A percentile compares a stretch with the other conserved stretches of the same genome.
phyloP scores from a whole-genome alignment of 2,113 vertebrate genomes.

The Tachuris rubrigastra region DNA sequence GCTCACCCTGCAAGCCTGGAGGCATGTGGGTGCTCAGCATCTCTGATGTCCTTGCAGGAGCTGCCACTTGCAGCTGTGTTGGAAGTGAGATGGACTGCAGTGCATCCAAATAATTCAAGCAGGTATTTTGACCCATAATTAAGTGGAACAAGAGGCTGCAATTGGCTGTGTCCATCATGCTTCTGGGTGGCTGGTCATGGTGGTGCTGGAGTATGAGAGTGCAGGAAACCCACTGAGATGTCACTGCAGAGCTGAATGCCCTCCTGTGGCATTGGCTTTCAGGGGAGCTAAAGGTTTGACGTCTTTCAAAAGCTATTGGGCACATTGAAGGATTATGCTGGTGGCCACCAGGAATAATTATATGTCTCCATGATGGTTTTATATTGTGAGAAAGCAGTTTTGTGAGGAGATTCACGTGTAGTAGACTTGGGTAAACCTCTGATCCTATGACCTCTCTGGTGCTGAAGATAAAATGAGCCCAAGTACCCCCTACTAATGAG shows the following conservation, averaged over 20 bases:
- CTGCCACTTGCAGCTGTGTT: not conserved
- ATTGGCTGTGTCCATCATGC: not conserved
- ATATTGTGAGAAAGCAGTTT: not conserved
- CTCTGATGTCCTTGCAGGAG: not conserved
- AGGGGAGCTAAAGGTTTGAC: not conserved
- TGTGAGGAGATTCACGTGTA: not conserved
- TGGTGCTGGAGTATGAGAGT: not conserved
- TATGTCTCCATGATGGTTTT: not conserved
- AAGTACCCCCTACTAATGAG: not conserved
- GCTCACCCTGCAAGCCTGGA: not conserved
- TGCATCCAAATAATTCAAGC: not conserved
- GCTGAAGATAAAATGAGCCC: not conserved
- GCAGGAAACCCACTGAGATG: not conserved
- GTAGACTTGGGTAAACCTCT: not conserved
- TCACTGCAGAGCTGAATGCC: not conserved
- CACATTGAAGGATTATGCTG: not conserved
- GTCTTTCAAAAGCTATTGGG: not conserved
- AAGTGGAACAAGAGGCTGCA: not conserved
- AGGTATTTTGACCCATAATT: not conserved
- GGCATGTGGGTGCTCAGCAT: not conserved
- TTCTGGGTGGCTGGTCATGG: not conserved
- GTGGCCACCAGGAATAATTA: not conserved
- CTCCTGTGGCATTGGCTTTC: not conserved
- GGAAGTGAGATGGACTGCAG: not conserved
- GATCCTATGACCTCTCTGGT: not conserved